Percentiles rank a stretch among this genome's conserved stretches.
phyloP scores from a whole-genome alignment of 1,140 invertebrate species.

The Adelges cooleyi region DNA sequence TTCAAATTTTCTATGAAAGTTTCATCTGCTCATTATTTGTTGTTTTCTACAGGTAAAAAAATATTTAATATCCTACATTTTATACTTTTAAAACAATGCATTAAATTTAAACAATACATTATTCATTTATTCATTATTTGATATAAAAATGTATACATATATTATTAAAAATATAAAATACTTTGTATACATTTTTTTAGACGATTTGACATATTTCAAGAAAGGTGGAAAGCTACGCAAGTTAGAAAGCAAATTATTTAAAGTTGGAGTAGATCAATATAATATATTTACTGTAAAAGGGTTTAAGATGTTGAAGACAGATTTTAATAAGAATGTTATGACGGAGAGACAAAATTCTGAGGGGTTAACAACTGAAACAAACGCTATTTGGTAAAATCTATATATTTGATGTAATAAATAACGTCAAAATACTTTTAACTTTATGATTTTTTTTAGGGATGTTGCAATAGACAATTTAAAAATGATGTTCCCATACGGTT shows the following conservation, averaged over 20 bases:
- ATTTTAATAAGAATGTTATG: slow-evolving; percentile 49
- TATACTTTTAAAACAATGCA: too few relatives aligned
- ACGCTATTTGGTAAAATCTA: slow-evolving; percentile 51
- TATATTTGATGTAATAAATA: background rate
- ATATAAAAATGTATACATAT: too few relatives aligned
- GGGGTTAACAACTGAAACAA: slow-evolving; percentile 54
- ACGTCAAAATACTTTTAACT: background rate
- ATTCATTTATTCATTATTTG: too few relatives aligned
- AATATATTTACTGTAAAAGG: slow-evolving; percentile 65
- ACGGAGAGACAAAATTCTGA: slow-evolving; percentile 60
- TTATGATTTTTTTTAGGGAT: slow-evolving; percentile 31
- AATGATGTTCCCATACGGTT: slow-evolving; percentile 80
- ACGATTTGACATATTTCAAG: slow-evolving; percentile 29
- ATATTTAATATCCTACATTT: too few relatives aligned
- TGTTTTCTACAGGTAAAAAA: slow-evolving; percentile 46
- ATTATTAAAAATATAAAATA: background rate
- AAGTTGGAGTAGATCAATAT: slow-evolving; percentile 57
- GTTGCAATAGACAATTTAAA: slow-evolving; percentile 58
- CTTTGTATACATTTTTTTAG: background rate
- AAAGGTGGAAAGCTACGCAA: background rate
- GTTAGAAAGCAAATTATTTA: slow-evolving; percentile 31
- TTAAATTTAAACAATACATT: too few relatives aligned
- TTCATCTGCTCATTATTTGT: slow-evolving; percentile 48
- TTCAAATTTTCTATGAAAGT: slow-evolving; percentile 48
- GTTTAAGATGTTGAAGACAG: slow-evolving; percentile 44